A percentile compares a stretch with the other conserved stretches of the same genome.
phyloP scores from a whole-genome alignment of 2,113 vertebrate genomes.

The Festucalex cinctus region DNA sequence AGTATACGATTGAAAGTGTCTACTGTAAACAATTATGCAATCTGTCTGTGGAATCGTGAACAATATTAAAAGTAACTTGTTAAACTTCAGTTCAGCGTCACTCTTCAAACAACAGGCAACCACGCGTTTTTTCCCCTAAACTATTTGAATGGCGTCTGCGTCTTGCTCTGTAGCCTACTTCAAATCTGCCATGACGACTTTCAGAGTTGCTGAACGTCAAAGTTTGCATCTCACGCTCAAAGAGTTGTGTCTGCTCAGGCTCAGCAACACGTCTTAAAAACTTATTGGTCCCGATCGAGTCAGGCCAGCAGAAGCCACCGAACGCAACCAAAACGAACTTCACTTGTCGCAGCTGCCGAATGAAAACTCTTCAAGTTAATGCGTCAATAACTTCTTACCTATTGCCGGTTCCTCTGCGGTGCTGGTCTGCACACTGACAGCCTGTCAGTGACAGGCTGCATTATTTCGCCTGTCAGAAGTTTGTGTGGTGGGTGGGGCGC shows the following conservation, averaged over 20 bases:
- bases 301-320: not conserved
- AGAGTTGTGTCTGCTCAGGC: not conserved
- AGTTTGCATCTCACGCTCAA: not conserved
- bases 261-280: not conserved
- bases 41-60: not conserved
- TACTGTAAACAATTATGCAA: not conserved
- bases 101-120: no score
- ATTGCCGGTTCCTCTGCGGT: not conserved
- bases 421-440: slow-evolving; percentile 27
- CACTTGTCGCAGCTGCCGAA: not conserved
- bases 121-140: not conserved
- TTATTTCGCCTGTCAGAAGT: slow-evolving; percentile 23
- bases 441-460: slow-evolving; percentile 15
- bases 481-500: slow-evolving; percentile 44
- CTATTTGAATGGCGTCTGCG: not conserved
- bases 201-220: not conserved
- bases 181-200: not conserved
- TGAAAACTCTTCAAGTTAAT: not conserved
- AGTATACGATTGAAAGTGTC: not conserved
- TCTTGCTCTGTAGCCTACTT: no score
- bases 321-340: not conserved
- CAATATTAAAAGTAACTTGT: not conserved
- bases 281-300: not conserved
- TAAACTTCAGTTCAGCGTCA: not conserved
- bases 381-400: slow-evolving; percentile 39